Evolutionary conservation across 2,888 invertebrate species (phyloP).

Genomic region (Xestobium rufovillosum): DNA sequence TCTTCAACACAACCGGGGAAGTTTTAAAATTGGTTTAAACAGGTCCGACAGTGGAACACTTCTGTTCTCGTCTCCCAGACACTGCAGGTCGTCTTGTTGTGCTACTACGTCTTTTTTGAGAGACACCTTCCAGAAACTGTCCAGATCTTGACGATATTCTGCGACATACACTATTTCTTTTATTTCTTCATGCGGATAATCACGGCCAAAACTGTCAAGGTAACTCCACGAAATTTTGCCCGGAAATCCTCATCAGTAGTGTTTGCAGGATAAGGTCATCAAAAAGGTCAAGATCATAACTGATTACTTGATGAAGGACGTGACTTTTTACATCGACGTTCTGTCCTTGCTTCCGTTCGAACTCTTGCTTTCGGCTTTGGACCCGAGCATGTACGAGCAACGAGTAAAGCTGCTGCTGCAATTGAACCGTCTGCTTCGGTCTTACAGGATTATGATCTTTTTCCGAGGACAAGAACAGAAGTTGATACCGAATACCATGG

Average conservation of each 20-base stretch:
- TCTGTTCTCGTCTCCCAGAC: conserved; percentile 43
- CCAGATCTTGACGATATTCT: conserved; percentile 41
- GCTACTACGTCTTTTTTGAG: conserved; percentile 46
- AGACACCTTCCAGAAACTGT: conserved; percentile 42
- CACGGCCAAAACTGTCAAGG: not conserved
- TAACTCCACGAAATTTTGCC: no score
- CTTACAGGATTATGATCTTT: conserved; percentile 46
- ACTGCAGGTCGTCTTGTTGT: conserved; percentile 44
- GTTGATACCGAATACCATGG: no score
- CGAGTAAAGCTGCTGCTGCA: conserved; percentile 47
- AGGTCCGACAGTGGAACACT: no score
- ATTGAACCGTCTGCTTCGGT: conserved; percentile 47
- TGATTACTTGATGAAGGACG: conserved; percentile 43
- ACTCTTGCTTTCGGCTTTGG: conserved; percentile 36
- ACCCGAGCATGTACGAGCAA: conserved; percentile 31
- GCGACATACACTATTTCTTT: not conserved
- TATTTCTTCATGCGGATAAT: not conserved
- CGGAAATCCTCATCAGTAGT: no score
- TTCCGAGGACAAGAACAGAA: no score
- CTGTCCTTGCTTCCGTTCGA: conserved; percentile 47
- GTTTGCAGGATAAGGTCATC: conserved; percentile 10
- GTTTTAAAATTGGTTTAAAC: no score
- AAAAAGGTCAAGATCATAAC: conserved; percentile 40
- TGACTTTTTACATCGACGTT: conserved; percentile 48
- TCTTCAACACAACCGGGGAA: no score